Evolutionary conservation across 2,888 invertebrate species (phyloP).

Genomic region (Agapetus fuscipes): DNA sequence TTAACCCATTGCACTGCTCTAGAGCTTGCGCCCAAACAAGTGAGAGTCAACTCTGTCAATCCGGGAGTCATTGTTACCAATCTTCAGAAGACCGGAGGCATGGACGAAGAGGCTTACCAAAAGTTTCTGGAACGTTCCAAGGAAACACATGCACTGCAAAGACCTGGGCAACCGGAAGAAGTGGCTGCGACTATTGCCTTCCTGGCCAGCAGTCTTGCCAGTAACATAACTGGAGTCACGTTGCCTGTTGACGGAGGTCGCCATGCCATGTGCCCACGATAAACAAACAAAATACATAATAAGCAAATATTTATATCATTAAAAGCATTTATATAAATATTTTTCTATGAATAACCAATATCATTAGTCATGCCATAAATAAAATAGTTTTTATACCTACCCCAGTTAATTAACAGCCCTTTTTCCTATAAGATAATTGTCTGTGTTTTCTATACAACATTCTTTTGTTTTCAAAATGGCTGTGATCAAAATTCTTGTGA

Average conservation of each 20-base stretch:
- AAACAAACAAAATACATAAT: constrained; percentile 26
- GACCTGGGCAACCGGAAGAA: constrained; percentile 75
- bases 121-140: constrained; percentile 77
- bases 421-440: too few relatives aligned
- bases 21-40: constrained; percentile 71
- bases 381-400: too few relatives aligned
- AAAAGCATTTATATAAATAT: not conserved
- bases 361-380: too few relatives aligned
- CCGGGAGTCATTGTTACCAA: constrained; percentile 89
- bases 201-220: constrained; percentile 78
- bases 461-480: too few relatives aligned
- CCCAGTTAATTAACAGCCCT: too few relatives aligned
- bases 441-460: too few relatives aligned
- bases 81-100: constrained; percentile 77
- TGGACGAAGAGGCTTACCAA: constrained; percentile 70
- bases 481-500: too few relatives aligned
- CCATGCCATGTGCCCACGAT: constrained; percentile 89
- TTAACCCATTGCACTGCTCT: constrained; percentile 88
- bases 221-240: constrained; percentile 83
- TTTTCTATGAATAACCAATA: too few relatives aligned
- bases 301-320: not conserved
- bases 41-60: constrained; percentile 85
- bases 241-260: constrained; percentile 92
- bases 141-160: constrained; percentile 84
- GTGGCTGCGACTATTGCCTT: constrained; percentile 87